Evolutionary conservation across 1,140 invertebrate genomes (phyloP).

Genomic region (Hesperophylax magnus): DNA sequence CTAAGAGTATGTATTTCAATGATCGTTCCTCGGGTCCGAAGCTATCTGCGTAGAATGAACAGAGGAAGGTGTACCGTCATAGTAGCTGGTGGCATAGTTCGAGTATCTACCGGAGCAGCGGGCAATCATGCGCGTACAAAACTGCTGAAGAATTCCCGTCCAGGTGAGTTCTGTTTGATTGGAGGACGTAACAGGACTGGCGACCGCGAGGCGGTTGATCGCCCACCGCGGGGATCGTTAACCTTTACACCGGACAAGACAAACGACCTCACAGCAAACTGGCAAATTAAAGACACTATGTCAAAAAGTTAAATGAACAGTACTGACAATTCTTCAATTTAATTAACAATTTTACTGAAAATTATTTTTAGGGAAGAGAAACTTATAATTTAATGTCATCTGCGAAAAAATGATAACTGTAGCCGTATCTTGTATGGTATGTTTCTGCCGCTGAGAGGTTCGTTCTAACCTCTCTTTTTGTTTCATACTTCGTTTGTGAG

Average conservation of each 20-base stretch:
- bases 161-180: slow-evolving; percentile 28
- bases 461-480: too few species aligned
- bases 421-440: too few species aligned
- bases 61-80: neutral
- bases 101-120: neutral
- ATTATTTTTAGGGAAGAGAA: too few species aligned
- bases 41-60: neutral
- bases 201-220: slow-evolving; percentile 31
- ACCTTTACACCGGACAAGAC: neutral
- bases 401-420: too few species aligned
- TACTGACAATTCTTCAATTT: too few species aligned
- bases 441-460: too few species aligned
- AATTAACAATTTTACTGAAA: too few species aligned
- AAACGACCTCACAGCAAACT: too few species aligned
- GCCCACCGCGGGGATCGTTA: slow-evolving; percentile 21
- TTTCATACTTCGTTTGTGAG: too few species aligned
- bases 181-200: slow-evolving; percentile 32
- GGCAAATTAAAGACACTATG: too few species aligned
- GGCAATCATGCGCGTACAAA: neutral
- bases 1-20: neutral
- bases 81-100: neutral
- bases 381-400: too few species aligned
- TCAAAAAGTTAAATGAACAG: too few species aligned
- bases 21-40: neutral
- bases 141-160: neutral